Percentiles rank a stretch among this genome's conserved stretches.
phyloP scores from a whole-genome alignment of 2,888 invertebrate species.

The Papilio elwesi region DNA sequence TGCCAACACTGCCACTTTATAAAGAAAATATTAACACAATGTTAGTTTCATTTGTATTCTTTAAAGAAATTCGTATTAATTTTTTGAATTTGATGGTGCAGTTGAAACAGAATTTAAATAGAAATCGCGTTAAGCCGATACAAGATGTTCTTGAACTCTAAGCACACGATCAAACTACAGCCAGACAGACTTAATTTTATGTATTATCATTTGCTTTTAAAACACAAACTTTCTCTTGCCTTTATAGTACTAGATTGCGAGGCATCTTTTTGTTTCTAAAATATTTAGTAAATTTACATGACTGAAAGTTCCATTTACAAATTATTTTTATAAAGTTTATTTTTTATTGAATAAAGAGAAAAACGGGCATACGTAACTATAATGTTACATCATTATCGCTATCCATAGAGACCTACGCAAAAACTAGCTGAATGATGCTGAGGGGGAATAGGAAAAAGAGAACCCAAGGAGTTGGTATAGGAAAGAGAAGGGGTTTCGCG shows the following conservation, averaged over 20 bases:
- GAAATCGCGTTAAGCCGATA: constrained; percentile 21
- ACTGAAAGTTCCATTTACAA: no score
- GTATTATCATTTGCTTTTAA: not conserved
- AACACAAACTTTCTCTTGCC: not conserved
- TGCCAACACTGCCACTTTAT: no score
- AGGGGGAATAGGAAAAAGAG: no score
- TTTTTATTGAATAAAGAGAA: no score
- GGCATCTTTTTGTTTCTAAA: not conserved
- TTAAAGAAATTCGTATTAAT: not conserved
- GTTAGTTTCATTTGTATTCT: constrained; percentile 18
- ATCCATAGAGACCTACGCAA: no score
- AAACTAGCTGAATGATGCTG: no score
- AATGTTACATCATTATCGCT: no score
- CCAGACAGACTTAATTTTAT: constrained; percentile 31
- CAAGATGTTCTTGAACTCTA: constrained; percentile 21
- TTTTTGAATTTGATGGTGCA: not conserved
- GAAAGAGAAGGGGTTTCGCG: no score
- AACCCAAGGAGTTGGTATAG: no score
- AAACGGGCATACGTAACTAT: no score
- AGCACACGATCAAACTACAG: constrained; percentile 10
- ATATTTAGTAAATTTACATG: no score
- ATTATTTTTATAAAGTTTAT: no score
- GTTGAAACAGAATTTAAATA: constrained; percentile 22
- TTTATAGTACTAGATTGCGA: constrained; percentile 6
- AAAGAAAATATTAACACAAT: not conserved